Conservation (phyloP, 2,113 vertebrate genomes). For the Suncus etruscus region DNA sequence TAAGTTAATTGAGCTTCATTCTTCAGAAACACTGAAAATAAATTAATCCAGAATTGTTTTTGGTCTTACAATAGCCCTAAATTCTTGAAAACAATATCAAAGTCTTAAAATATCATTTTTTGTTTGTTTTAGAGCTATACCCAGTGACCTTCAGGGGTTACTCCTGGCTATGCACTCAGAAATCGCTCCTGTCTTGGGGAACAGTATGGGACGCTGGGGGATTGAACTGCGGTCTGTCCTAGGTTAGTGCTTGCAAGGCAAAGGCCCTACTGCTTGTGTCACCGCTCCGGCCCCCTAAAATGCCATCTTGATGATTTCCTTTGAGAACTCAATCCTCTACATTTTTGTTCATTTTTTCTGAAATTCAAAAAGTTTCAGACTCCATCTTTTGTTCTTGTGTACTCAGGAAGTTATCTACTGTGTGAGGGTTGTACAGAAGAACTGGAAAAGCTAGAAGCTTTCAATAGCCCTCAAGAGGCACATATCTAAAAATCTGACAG, state of each 20-base stretch:
- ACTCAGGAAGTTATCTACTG: conserved; percentile 21
- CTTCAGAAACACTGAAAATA: neutral
- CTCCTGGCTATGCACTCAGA: no score
- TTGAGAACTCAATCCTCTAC: neutral
- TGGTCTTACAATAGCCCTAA: neutral
- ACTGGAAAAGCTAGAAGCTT: neutral
- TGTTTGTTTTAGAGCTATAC: no score
- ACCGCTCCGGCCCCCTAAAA: no score
- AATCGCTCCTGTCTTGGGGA: no score
- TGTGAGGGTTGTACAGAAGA: neutral
- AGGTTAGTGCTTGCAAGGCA: no score
- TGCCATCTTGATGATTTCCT: neutral
- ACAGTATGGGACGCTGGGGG: no score
- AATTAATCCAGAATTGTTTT: neutral
- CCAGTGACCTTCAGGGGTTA: no score
- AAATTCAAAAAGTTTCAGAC: neutral
- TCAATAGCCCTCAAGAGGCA: neutral
- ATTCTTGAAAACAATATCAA: no score
- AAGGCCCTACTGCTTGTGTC: no score
- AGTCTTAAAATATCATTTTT: no score
- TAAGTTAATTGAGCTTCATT: neutral
- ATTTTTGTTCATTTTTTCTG: neutral
- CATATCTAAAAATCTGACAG: neutral
- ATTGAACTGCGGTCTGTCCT: no score
- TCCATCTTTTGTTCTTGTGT: neutral